These are phyloP conservation scores for Excalfactoria chinensis DNA, from an alignment of 2,113 vertebrate genomes.

Conservation along the genomic window DNA sequence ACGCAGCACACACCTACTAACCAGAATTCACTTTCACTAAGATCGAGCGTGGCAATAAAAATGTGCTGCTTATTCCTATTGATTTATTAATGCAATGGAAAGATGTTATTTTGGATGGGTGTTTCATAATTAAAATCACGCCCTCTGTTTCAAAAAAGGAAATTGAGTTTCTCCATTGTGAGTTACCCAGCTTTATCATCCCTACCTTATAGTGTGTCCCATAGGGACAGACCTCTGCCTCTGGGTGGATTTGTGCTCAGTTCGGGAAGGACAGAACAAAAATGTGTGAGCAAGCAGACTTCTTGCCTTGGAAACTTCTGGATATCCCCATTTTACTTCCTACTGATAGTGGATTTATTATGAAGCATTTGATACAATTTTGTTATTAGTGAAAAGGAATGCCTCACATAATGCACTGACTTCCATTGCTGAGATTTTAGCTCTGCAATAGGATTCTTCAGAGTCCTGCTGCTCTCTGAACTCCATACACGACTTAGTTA, in stretches of 20 bases:
- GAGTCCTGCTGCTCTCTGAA: not conserved
- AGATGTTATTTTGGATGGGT: not conserved
- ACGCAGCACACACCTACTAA: not conserved
- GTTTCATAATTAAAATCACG: not conserved
- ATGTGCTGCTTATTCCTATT: not conserved
- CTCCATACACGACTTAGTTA: not conserved
- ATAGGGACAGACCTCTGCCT: not conserved
- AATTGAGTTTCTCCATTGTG: not conserved
- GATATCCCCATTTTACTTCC: not conserved
- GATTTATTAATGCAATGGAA: not conserved
- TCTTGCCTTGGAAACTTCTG: not conserved
- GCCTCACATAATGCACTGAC: not conserved
- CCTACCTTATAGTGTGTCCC: accelerated
- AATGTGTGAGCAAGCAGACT: not conserved
- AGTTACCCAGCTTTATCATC: not conserved
- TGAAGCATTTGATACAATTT: not conserved
- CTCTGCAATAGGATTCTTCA: not conserved
- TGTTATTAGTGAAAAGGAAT: not conserved
- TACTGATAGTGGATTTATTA: not conserved
- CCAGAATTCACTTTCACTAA: not conserved
- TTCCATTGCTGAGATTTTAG: not conserved
- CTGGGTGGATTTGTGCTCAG: not conserved
- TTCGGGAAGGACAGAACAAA: not conserved
- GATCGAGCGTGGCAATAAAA: not conserved
- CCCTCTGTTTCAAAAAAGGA: not conserved